phyloP scores from a whole-genome alignment of 2,888 invertebrate species.

The Drosophila testacea region DNA sequence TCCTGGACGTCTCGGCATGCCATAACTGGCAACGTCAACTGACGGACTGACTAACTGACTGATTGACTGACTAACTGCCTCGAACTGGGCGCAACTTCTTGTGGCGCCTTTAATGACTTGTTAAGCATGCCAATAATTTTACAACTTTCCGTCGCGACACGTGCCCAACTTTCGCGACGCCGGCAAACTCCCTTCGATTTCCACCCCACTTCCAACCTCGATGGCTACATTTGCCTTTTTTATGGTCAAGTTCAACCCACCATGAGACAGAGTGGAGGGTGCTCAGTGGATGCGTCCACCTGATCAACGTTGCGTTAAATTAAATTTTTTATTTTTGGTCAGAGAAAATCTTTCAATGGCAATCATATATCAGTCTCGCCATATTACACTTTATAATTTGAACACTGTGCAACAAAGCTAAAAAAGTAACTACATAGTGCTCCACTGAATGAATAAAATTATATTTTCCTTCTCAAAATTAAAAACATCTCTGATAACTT shows the following conservation, averaged over 20 bases:
- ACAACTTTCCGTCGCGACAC: constrained; percentile 69
- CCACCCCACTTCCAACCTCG: neutral
- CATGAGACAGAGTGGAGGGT: constrained; percentile 27
- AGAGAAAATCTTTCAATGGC: constrained; percentile 26
- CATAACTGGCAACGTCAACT: constrained; percentile 34
- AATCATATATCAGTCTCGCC: constrained; percentile 64
- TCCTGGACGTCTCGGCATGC: constrained; percentile 55
- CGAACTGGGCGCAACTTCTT: constrained; percentile 28
- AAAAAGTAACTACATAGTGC: too few relatives aligned
- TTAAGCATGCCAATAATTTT: constrained; percentile 80
- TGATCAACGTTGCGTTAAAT: constrained; percentile 84
- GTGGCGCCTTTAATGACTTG: constrained; percentile 67
- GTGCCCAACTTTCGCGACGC: constrained; percentile 72
- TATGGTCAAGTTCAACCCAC: constrained; percentile 71
- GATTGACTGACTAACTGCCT: constrained; percentile 15
- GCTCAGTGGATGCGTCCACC: constrained; percentile 33
- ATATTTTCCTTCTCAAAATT: too few relatives aligned
- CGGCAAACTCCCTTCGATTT: constrained; percentile 24
- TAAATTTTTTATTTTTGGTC: constrained; percentile 62
- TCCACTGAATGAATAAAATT: too few relatives aligned
- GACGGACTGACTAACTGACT: constrained; percentile 14
- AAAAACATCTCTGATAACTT: neutral
- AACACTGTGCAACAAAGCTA: constrained; percentile 35
- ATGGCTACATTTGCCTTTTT: constrained; percentile 4
- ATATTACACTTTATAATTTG: constrained; percentile 39